A percentile compares a stretch with the other conserved stretches of the same genome.
These are phyloP conservation scores for Diachasmimorpha longicaudata DNA, from an alignment of 1,140 invertebrate genomes.

Conservation along the genomic window DNA sequence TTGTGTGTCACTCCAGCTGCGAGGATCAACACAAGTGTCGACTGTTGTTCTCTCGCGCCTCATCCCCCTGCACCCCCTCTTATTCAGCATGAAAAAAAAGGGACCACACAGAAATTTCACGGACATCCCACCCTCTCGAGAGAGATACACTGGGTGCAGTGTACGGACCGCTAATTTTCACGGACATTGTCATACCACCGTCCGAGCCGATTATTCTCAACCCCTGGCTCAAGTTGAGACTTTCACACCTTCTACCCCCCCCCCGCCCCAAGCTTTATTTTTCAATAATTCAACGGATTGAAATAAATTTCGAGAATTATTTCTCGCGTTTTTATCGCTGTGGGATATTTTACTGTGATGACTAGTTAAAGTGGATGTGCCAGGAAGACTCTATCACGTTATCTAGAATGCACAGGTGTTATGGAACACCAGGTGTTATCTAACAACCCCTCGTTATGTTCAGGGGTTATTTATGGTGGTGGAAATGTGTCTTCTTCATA, in stretches of 20 bases:
- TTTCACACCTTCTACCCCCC: slow-evolving; percentile 50
- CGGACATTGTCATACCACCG: slow-evolving; percentile 45
- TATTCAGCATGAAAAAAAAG: slow-evolving; percentile 29
- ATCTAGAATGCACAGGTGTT: background rate
- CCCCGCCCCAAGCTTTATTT: slow-evolving; percentile 21
- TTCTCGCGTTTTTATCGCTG: no score
- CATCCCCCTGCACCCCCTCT: background rate
- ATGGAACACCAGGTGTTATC: background rate
- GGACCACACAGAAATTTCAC: background rate
- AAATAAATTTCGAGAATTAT: background rate
- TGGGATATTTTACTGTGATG: background rate
- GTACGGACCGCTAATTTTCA: slow-evolving; percentile 56
- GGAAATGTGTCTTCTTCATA: background rate
- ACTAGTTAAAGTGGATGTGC: background rate
- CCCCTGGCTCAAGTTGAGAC: slow-evolving; percentile 29
- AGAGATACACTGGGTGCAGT: background rate
- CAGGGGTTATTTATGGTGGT: background rate
- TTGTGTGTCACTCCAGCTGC: slow-evolving; percentile 60
- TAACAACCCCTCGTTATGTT: background rate
- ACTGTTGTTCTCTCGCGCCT: slow-evolving; percentile 33
- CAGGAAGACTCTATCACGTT: background rate
- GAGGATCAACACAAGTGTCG: slow-evolving; percentile 57
- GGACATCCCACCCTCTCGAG: background rate
- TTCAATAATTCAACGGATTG: background rate
- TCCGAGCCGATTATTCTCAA: slow-evolving; percentile 51